These are phyloP conservation scores for Callipepla squamata DNA, from an alignment of 2,113 vertebrate species.

Conservation along the genomic window DNA sequence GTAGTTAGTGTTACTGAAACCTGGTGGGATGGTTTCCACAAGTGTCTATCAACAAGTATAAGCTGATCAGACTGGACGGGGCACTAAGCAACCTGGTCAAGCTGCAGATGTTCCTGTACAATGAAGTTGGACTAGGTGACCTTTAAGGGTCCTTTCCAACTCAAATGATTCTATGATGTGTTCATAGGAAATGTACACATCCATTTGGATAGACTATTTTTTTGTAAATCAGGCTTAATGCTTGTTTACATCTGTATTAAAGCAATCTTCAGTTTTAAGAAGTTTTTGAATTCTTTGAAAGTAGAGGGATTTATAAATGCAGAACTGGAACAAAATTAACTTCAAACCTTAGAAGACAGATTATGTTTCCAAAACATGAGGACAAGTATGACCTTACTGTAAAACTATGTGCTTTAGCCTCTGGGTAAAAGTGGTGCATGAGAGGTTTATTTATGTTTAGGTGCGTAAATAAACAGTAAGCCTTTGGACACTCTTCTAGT, in stretches of 20 bases:
- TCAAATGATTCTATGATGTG: not conserved
- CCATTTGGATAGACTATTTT: not conserved
- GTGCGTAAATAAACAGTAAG: conserved; percentile 48
- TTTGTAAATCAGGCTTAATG: not conserved
- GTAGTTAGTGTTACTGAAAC: no score
- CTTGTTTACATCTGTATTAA: not conserved
- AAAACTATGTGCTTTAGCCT: conserved; percentile 46
- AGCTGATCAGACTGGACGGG: no score
- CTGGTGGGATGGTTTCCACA: no score
- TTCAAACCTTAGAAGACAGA: conserved; percentile 26
- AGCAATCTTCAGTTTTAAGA: not conserved
- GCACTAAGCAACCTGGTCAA: no score
- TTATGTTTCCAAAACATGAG: conserved; percentile 41
- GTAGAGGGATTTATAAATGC: conserved; percentile 17
- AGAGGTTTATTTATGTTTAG: conserved; percentile 62
- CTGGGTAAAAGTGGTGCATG: conserved; percentile 17
- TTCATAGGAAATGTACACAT: not conserved
- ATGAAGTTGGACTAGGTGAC: no score
- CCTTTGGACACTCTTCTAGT: conserved; percentile 13
- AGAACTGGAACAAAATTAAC: not conserved
- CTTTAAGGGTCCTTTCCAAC: no score
- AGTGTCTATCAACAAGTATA: no score
- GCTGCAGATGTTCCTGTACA: no score
- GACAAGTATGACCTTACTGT: conserved; percentile 39
- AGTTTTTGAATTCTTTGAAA: conserved; percentile 22